Evolutionary conservation across 2,888 invertebrate species (phyloP).

Genomic region (Drosophila kuntzei): DNA sequence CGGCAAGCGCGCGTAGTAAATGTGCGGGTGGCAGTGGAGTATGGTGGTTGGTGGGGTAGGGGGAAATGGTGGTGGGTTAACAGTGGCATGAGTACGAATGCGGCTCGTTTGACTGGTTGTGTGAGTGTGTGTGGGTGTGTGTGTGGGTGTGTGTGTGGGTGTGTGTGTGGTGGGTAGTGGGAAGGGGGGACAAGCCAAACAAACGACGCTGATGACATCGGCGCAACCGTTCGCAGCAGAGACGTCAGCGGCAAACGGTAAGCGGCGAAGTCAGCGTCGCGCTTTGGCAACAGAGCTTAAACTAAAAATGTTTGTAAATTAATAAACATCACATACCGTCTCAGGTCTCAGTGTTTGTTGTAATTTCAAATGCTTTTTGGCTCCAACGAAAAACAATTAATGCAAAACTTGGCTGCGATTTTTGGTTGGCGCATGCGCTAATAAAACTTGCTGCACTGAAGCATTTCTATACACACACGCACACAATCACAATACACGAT

Average conservation of each 20-base stretch:
- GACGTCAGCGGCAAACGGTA: conserved; percentile 9
- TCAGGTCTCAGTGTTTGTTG: conserved; percentile 35
- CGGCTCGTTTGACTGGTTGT: conserved; percentile 55
- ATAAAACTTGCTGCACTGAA: conserved; percentile 62
- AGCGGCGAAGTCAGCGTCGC: conserved; percentile 18
- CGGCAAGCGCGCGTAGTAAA: conserved; percentile 78
- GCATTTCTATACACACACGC: conserved; percentile 61
- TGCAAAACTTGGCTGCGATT: conserved; percentile 57
- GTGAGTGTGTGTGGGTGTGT: conserved; percentile 27
- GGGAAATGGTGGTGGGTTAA: background rate
- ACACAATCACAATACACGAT: conserved; percentile 45
- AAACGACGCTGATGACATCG: conserved; percentile 58
- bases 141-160: conserved; percentile 24
- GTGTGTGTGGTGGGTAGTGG: conserved; percentile 4
- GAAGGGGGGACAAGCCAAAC: conserved; percentile 34
- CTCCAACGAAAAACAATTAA: conserved; percentile 69
- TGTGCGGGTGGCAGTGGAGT: conserved; percentile 51
- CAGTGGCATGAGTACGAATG: conserved; percentile 3
- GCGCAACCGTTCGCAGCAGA: conserved; percentile 11
- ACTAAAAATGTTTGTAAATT: conserved; percentile 38
- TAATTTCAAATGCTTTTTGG: conserved; percentile 38
- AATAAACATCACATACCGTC: conserved; percentile 59
- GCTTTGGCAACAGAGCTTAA: conserved; percentile 15
- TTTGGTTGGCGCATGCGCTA: conserved; percentile 66
- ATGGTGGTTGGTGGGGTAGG: conserved; percentile 1